phyloP scores from a whole-genome alignment of 2,888 invertebrate species.

The Bimastos eiseni region DNA sequence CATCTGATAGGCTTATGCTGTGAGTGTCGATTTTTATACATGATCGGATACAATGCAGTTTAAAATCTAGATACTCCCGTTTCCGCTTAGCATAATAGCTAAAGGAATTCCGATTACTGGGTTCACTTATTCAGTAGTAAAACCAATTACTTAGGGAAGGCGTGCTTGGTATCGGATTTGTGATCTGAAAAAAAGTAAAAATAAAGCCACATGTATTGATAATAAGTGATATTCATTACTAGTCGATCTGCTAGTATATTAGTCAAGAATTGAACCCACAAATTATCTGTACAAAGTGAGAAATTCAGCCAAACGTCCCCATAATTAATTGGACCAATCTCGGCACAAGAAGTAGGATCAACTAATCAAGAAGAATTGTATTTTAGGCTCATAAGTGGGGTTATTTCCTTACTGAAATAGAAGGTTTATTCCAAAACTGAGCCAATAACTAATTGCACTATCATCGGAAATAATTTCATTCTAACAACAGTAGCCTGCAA shows the following conservation, averaged over 20 bases:
- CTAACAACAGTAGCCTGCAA: too few species aligned
- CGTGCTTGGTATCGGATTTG: not conserved
- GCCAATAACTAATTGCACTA: not conserved
- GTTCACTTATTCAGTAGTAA: not conserved
- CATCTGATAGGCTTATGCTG: too few species aligned
- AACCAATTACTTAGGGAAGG: not conserved
- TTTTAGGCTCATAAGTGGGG: not conserved
- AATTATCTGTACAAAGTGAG: not conserved
- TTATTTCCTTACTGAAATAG: not conserved
- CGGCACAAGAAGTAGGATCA: not conserved
- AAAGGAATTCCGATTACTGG: not conserved
- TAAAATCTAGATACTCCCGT: too few species aligned
- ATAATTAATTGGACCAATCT: not conserved
- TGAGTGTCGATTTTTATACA: too few species aligned
- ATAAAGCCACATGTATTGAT: not conserved
- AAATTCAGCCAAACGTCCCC: not conserved
- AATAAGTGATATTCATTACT: not conserved
- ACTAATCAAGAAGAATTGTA: not conserved
- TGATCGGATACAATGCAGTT: too few species aligned
- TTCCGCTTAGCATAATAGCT: not conserved
- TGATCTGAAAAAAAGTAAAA: not conserved
- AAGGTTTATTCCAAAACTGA: not conserved
- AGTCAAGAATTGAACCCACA: not conserved
- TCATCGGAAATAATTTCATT: too few species aligned
- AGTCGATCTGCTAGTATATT: not conserved